phyloP scores from a whole-genome alignment of 2,797 vertebrate genomes.

The Mergus octosetaceus region DNA sequence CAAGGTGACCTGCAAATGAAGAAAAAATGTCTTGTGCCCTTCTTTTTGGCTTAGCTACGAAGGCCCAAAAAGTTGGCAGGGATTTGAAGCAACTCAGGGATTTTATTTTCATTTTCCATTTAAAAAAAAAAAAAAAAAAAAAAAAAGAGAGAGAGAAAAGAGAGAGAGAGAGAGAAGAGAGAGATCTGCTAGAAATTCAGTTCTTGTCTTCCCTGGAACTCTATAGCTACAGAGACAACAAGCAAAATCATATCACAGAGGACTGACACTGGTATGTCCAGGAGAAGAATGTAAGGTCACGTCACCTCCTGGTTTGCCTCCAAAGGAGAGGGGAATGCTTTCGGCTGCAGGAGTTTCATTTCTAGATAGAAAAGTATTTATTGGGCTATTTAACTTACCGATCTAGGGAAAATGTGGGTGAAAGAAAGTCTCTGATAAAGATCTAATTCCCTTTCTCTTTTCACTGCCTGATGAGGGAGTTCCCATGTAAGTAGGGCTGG shows the following conservation, averaged over 20 bases:
- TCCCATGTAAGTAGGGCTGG: not conserved
- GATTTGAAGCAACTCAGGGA: rapidly evolving
- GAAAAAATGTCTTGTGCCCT: not conserved
- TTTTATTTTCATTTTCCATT: not conserved
- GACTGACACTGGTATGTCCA: rapidly evolving
- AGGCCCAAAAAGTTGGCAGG: conserved; percentile 4
- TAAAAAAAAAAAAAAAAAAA: no score
- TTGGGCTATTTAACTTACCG: not conserved
- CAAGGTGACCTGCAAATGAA: conserved; percentile 45
- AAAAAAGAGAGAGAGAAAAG: no score
- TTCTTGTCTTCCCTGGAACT: not conserved
- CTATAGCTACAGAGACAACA: not conserved
- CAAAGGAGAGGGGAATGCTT: not conserved
- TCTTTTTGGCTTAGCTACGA: not conserved
- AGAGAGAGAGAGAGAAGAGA: no score
- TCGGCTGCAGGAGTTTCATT: not conserved
- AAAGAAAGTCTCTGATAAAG: conserved; percentile 21
- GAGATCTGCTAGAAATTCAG: not conserved
- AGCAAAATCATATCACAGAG: not conserved
- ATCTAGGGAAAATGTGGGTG: conserved; percentile 24
- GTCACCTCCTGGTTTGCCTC: not conserved
- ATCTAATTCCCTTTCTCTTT: conserved; percentile 11
- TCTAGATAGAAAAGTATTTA: not conserved
- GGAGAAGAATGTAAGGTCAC: not conserved
- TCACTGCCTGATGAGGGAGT: not conserved